Evolutionary conservation across 2,113 vertebrate species (phyloP), one percentile per base, ranked within the genome.

Genomic region (Taurulus bubalis): DNA sequence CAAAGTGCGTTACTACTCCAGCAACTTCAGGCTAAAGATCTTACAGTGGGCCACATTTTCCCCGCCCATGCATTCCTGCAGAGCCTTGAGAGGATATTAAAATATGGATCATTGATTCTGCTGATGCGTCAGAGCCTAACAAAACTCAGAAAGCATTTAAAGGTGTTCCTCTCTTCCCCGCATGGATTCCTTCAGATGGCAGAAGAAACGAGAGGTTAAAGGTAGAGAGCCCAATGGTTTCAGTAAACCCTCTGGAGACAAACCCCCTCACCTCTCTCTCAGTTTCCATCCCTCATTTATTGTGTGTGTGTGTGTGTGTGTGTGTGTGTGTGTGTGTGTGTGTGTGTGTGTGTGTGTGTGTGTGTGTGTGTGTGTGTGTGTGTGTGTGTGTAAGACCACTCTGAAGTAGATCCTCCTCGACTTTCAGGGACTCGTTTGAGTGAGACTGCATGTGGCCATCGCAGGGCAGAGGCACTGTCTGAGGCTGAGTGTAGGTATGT

Each of bases 401-500:
- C 65, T 71, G 30, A 83, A 74, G 78, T 36, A 30, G 67, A 80
- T 38, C 72, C 80, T 71, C 18, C 58, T 88, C 51, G 28, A 56
- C 74, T 87, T 78, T 83, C 71, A 82, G 60, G 73, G 75, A 78
- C 73, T 80, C 1, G 10, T 80, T 80, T 77, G 71, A 83, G 70
- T 70, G 70, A 79, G 22, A 42, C 64, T 63, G 8, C 60, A 84
- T 51, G 58, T 24, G 67, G 38, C 60, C 65, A 40, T 71, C 58
- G 38, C 40, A 77, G 71, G 26, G 81, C 51, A 62, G 79, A 79
- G 15, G 49, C 32, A 40, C 38, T 38, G 18, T 63, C 66, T 47
- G 49, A 72, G 56, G 47, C 32, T 34, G 76, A 78, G 74, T 79
- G 78, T 82, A 80, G 80, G 78, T 90, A 78, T 89, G 82, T 90